Base-by-base conservation (phyloP, 1,140 invertebrate genomes). In the Macrosteles quadrilineatus region DNA sequence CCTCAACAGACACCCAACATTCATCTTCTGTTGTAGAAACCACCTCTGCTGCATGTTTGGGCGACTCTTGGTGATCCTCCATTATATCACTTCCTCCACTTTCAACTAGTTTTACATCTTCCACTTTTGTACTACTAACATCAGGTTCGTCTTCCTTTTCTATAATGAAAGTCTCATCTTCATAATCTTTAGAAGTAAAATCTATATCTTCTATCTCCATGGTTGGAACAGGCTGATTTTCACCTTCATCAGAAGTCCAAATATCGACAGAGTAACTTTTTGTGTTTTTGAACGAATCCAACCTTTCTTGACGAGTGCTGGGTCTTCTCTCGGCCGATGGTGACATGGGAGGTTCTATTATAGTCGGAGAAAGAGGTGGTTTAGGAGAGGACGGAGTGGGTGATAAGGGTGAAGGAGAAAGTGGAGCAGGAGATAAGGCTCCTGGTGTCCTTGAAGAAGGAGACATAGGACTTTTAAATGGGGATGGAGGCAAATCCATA, bases 31-130 rank as follows among this genome's bases (percentile, higher is more conserved):
- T 80, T 2, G 79, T 80, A 1, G 79, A 77, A 0, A 74, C 67
- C 1, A 82, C 80, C 23, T 81, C 79, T 2, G 80, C 82, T 36
- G 82, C 81, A 31, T 83, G 81, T 75, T 83, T 81, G 25, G 82
- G 82, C 14, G 57, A 23, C 32, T 69, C 67, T 25, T 55, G 14
- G 62, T 59, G 53, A 21, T 40, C 67, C 4, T 57, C 80, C 25
- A 78, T 73, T 36, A 66, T 19, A 71, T 63, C 45, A 62, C 59
- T 68, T 55, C 59, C 55, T 55, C 59, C 55, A 45, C 36, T 30
- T 17, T 63, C 68, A 47, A 70, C 27, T 32, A 6, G 19, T 32
- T 62, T 64, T 1, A 47, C 19, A n/a, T 45, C 59, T 19, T 63
- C 57, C 19, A 45, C 68, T 30, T 30, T 25, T 67, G 32, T 36